Evolutionary conservation across 2,797 vertebrate species (phyloP), one percentile per base, ranked within the genome.

Genomic region (Acrossocheilus wenchowensis): DNA sequence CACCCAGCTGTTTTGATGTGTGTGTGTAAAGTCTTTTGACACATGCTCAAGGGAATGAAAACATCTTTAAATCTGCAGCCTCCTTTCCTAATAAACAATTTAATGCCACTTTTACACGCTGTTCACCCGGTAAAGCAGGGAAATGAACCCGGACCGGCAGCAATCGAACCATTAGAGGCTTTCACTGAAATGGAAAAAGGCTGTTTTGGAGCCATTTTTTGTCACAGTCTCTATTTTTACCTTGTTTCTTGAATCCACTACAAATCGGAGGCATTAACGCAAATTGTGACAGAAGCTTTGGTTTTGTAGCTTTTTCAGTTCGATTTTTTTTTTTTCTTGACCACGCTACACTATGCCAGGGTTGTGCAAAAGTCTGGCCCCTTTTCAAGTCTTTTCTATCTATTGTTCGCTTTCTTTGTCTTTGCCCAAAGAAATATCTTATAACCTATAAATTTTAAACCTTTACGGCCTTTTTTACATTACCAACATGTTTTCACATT

Each of bases 61-160:
- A 81, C 84, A 21, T 66, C 64, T 75, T 73, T 73, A 89, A 81
- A 78, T 87, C 89, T 86, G n/a, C 80, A 54, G 52, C 15, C 78
- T 74, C 45, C 69, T 72, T 60, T 73, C 26, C 77, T 86, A 84
- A 88, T 87, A 87, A 36, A 74, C 81, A 52, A 87, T 89, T 87
- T 30, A 90, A 89, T 75, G 73, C 81, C 79, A 41, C 52, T 21
- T 52, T 74, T 81, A 75, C 72, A 19, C 19, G 30, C 52, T 52
- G 2, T 36, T 62, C 84, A 62, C n/a, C 45, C 17, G 66, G 23
- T 84, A 72, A 75, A 74, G 54, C 78, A 78, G 57, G 73, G 57
- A 82, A 50, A 23, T 45, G 74, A 64, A 73, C 82, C 84, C 57
- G 83, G 64, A 68, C 41, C 50, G 19, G 52, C 77, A 75, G 41